Conservation (phyloP, 2,888 invertebrate species). For the Eupithecia centaureata region DNA sequence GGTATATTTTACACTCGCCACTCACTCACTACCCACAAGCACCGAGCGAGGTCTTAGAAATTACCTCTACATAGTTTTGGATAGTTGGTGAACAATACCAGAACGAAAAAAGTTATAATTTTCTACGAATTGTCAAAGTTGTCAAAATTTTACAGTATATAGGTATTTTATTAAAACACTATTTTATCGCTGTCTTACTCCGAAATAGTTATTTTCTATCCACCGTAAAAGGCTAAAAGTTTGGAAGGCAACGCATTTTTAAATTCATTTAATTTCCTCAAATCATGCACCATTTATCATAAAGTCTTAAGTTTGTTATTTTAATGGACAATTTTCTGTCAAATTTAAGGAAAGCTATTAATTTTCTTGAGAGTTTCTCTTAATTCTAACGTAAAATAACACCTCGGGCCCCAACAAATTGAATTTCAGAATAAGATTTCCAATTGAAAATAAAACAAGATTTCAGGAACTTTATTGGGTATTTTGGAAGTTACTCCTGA, state of each 20-base stretch:
- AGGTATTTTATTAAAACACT: too few species aligned
- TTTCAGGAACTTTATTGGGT: not conserved
- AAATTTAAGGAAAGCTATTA: slow-evolving; percentile 46
- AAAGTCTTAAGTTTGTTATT: slow-evolving; percentile 23
- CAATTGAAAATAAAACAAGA: slow-evolving; percentile 34
- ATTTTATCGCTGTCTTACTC: not conserved
- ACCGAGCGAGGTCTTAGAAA: not conserved
- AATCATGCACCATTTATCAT: not conserved
- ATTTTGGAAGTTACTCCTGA: not conserved
- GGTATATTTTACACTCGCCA: too few species aligned
- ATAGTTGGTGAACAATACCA: not conserved
- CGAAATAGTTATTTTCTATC: not conserved
- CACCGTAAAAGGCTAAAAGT: not conserved
- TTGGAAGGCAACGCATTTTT: not conserved
- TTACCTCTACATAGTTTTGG: not conserved
- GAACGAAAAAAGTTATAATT: not conserved
- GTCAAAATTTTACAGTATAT: not conserved
- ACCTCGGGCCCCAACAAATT: slow-evolving; percentile 39
- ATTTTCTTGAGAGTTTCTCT: slow-evolving; percentile 39
- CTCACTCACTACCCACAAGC: too few species aligned
- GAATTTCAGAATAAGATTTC: slow-evolving; percentile 41
- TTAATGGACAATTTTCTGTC: slow-evolving; percentile 43
- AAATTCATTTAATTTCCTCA: not conserved
- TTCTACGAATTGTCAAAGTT: not conserved
- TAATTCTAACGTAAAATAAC: slow-evolving; percentile 40